Conservation (phyloP, 2,888 invertebrate genomes). For the Luperina nickerlii region DNA sequence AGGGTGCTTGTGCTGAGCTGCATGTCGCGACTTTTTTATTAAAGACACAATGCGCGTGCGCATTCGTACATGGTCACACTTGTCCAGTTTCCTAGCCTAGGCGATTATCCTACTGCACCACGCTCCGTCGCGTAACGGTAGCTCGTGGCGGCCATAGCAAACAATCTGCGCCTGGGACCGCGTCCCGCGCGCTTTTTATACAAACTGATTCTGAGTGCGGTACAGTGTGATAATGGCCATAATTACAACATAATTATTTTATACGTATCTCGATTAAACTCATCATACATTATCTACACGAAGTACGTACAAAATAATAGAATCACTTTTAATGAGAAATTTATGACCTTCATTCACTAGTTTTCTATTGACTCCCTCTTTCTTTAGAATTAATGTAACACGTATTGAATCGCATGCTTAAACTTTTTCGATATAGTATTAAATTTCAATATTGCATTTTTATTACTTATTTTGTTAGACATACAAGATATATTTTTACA, state of each 20-base stretch:
- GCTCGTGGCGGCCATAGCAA: not conserved
- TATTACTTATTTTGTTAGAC: constrained; percentile 8
- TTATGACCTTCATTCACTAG: not conserved
- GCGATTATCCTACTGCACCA: not conserved
- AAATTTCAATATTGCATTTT: constrained; percentile 19
- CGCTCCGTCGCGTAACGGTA: not conserved
- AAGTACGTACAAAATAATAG: constrained; percentile 34
- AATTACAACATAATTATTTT: constrained; percentile 20
- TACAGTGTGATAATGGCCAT: not conserved
- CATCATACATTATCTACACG: constrained; percentile 8
- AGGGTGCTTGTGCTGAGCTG: not conserved
- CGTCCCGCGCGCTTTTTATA: not conserved
- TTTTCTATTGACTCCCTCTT: constrained; percentile 10
- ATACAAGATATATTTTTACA: constrained; percentile 42
- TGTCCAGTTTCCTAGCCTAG: not conserved
- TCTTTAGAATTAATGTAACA: constrained; percentile 11
- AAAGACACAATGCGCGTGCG: not conserved
- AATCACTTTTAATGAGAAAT: constrained; percentile 4
- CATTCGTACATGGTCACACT: constrained; percentile 10
- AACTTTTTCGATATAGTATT: constrained; percentile 10
- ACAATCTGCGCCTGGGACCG: not conserved
- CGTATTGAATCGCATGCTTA: constrained; percentile 4
- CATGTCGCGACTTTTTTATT: not conserved
- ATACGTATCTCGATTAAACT: constrained; percentile 19
- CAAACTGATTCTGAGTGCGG: not conserved